These are phyloP conservation scores for Bradysia coprophila DNA, from an alignment of 1,140 invertebrate species.

Conservation along the genomic window DNA sequence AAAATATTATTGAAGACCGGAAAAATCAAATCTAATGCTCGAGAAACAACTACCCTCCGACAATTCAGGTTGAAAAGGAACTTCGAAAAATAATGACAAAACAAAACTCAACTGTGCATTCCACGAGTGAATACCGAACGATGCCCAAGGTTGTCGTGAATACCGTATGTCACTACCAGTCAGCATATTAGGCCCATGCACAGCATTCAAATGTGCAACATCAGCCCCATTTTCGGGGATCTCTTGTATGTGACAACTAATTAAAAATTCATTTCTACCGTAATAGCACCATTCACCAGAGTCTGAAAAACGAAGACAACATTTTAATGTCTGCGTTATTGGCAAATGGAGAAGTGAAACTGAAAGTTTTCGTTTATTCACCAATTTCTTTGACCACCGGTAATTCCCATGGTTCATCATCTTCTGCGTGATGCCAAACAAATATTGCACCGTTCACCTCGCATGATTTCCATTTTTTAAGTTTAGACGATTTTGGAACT, in stretches of 20 bases:
- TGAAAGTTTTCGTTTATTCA: no score
- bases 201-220: conserved; percentile 51
- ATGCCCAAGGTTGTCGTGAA: no score
- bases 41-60: no score
- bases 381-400: conserved; percentile 33
- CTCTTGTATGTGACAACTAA: conserved; percentile 67
- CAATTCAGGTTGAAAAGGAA: no score
- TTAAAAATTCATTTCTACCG: conserved; percentile 55
- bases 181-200: conserved; percentile 46
- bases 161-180: conserved; percentile 23
- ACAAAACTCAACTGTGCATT: no score
- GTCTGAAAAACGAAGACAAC: no score
- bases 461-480: conserved; percentile 40
- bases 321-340: no score
- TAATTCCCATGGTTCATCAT: conserved; percentile 50
- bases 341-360: no score
- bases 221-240: conserved; percentile 87
- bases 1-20: no score
- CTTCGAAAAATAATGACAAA: no score
- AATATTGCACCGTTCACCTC: conserved; percentile 61
- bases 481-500: conserved; percentile 38
- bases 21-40: no score
- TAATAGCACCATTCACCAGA: conserved; percentile 41
- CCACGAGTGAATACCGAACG: no score
- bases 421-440: conserved; percentile 70